phyloP scores from a whole-genome alignment of 2,888 invertebrate species.

The Synergus umbraculus region DNA sequence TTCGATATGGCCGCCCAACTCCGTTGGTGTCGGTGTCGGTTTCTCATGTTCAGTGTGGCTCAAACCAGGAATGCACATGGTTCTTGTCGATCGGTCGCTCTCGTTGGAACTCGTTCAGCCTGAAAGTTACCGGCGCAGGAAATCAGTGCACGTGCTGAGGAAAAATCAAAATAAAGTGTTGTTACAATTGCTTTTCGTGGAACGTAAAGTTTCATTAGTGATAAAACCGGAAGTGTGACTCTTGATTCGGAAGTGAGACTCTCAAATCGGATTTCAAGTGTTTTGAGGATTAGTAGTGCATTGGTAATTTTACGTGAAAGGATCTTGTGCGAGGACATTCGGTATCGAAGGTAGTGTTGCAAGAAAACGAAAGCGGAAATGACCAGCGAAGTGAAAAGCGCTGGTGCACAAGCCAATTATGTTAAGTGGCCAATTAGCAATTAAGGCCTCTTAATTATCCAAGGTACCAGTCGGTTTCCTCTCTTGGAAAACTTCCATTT shows the following conservation, averaged over 20 bases:
- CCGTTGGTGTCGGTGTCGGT: conserved; percentile 51
- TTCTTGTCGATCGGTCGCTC: conserved; percentile 50
- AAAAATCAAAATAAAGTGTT: not conserved
- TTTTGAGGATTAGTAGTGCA: conserved; percentile 42
- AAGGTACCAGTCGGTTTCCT: not conserved
- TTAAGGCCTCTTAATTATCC: conserved; percentile 56
- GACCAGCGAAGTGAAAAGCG: conserved; percentile 65
- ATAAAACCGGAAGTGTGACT: not conserved
- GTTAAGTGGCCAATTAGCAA: conserved; percentile 74
- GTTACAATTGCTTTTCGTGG: not conserved
- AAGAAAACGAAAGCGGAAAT: conserved; percentile 72
- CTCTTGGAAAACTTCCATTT: not conserved
- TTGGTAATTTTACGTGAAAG: conserved; percentile 46
- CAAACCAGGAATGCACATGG: conserved; percentile 70
- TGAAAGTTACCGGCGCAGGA: conserved; percentile 21
- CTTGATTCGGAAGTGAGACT: not conserved
- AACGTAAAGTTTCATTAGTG: not conserved
- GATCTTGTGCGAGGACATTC: conserved; percentile 54
- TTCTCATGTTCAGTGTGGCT: conserved; percentile 58
- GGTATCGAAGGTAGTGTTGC: conserved; percentile 56
- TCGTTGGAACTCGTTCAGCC: conserved; percentile 43
- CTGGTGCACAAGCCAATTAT: conserved; percentile 62
- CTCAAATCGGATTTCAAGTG: conserved; percentile 42
- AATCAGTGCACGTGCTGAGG: conserved; percentile 25
- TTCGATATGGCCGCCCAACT: conserved; percentile 74